phyloP scores from a whole-genome alignment of 1,140 invertebrate species.

The Brachionus rotundiformis region DNA sequence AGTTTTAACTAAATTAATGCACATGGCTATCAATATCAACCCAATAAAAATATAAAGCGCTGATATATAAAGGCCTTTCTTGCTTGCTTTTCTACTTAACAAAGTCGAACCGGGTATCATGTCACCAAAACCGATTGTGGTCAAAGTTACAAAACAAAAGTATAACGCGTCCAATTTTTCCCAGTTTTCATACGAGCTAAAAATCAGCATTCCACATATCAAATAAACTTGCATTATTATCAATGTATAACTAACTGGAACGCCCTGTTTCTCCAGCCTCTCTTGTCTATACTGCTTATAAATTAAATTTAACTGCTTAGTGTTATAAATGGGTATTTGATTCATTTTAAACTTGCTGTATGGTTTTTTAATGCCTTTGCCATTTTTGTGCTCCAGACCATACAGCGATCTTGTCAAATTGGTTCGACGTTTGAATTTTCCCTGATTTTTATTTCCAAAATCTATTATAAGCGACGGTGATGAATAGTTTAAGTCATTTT shows the following conservation, averaged over 20 bases:
- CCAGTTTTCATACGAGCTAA: conserved; percentile 57
- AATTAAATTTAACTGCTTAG: conserved; percentile 33
- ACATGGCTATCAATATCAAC: conserved; percentile 50
- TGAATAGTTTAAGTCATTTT: conserved; percentile 4
- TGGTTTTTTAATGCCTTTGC: background rate
- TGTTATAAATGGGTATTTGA: conserved; percentile 39
- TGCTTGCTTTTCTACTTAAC: conserved; percentile 2
- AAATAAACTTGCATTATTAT: conserved; percentile 44
- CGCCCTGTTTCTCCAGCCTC: conserved; percentile 16
- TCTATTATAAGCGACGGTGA: conserved; percentile 3
- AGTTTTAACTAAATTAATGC: conserved; percentile 42
- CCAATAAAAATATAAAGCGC: conserved; percentile 50
- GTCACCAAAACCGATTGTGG: conserved; percentile 55
- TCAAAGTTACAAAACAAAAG: conserved; percentile 57
- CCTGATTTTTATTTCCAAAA: conserved; percentile 7
- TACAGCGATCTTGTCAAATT: background rate
- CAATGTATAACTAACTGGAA: conserved; percentile 37
- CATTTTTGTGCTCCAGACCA: background rate
- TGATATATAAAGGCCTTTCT: conserved; percentile 40
- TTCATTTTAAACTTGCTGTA: background rate
- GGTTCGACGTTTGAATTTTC: background rate
- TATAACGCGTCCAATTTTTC: conserved; percentile 54
- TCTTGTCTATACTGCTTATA: conserved; percentile 43
- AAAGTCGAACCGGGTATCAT: conserved; percentile 52
- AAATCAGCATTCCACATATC: conserved; percentile 41